These are phyloP conservation scores for Sciurus niger DNA, from an alignment of 2,113 vertebrate species.

Conservation along the genomic window DNA sequence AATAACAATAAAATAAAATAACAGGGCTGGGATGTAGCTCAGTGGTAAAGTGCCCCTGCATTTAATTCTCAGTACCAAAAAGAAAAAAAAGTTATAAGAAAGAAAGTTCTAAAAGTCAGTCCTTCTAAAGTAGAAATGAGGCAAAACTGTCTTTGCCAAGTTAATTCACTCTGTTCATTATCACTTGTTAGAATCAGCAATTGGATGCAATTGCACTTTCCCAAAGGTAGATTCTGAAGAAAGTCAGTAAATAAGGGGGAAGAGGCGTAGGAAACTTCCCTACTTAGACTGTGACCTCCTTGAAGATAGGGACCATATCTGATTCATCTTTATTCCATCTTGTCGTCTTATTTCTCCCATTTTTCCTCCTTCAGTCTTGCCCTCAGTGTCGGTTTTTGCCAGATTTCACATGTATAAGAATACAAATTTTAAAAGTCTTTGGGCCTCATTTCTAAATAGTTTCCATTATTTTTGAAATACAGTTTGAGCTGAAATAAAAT, in stretches of 20 bases:
- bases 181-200: slow-evolving; percentile 22
- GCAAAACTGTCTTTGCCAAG: not conserved
- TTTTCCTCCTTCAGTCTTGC: slow-evolving; percentile 35
- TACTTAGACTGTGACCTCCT: slow-evolving; percentile 32
- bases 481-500: not conserved
- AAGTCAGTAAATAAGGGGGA: slow-evolving; percentile 29
- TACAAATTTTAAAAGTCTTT: not conserved
- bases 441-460: not conserved
- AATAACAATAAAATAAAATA: too few relatives aligned
- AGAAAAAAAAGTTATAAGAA: not conserved
- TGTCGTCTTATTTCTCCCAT: slow-evolving; percentile 40
- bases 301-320: not conserved
- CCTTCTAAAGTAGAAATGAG: not conserved
- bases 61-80: too few relatives aligned
- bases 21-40: too few relatives aligned
- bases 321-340: slow-evolving; percentile 39
- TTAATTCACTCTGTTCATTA: slow-evolving; percentile 54
- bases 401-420: slow-evolving; percentile 6
- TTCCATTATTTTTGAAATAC: not conserved
- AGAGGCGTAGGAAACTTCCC: not conserved
- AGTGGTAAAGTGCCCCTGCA: too few relatives aligned
- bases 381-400: not conserved
- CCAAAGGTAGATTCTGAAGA: slow-evolving; percentile 53
- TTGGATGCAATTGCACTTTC: not conserved
- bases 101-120: slow-evolving; percentile 8